A percentile compares a stretch with the other conserved stretches of the same genome.
Evolutionary conservation across 2,888 invertebrate species (phyloP).

Genomic region (Smittia aterrima): DNA sequence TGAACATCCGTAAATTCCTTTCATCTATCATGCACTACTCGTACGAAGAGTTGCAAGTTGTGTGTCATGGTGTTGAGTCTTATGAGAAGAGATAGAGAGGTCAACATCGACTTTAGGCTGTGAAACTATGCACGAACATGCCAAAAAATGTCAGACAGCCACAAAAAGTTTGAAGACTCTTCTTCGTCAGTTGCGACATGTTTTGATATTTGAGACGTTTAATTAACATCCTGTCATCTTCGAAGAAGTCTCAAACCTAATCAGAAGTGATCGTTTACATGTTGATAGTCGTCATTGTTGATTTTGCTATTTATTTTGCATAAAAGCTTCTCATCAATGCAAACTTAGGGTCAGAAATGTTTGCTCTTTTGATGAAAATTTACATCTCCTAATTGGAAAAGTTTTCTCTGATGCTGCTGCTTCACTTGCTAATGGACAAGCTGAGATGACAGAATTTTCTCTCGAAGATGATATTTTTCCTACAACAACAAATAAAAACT

Average conservation of each 20-base stretch:
- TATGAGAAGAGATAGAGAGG: neutral
- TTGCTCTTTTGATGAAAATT: constrained; percentile 4
- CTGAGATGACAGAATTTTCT: neutral
- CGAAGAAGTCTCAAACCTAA: too few relatives aligned
- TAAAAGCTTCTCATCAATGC: constrained; percentile 7
- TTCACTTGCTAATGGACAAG: constrained; percentile 1
- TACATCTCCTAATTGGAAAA: constrained; percentile 20
- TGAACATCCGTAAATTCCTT: constrained; percentile 37
- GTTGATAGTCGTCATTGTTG: neutral
- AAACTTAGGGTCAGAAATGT: neutral
- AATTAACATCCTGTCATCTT: too few relatives aligned
- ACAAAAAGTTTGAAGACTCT: too few relatives aligned
- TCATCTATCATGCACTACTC: constrained; percentile 13
- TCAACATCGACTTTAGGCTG: neutral
- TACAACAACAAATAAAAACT: neutral
- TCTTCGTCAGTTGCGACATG: too few relatives aligned
- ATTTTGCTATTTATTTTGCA: neutral
- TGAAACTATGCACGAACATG: too few relatives aligned
- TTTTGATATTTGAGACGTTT: too few relatives aligned
- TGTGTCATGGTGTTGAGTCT: constrained; percentile 7
- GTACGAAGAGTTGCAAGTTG: neutral
- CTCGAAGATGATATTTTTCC: neutral
- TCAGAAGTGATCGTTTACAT: too few relatives aligned
- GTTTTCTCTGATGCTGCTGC: neutral
- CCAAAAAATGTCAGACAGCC: too few relatives aligned